Base-by-base conservation (phyloP, 2,888 invertebrate species). In the Lochmaea capreae region DNA sequence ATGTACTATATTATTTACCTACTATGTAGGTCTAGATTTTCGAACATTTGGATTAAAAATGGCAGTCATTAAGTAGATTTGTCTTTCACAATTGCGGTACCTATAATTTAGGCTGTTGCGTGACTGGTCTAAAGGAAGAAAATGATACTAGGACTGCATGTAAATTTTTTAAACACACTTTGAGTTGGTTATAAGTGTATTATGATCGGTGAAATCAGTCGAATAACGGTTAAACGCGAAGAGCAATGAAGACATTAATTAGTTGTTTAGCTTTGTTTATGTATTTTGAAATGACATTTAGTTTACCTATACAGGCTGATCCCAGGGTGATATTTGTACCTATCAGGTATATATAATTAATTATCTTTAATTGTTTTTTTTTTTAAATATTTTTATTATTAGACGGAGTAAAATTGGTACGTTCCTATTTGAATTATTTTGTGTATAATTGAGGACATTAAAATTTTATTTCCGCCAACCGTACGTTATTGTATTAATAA, bases 91-190 rank as follows among this genome's bases (percentile, higher is more conserved):
- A 39, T 39, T 9, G 8, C 33, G 9, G 5, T 39, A 39, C 8
- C n/a, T n/a, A n/a, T n/a, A 39, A 39, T 39, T 4, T 33, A 33
- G 0, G 33, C 9, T 39, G 33, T 39, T 39, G 16, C 12, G 16
- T 42, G 62, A 63, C 62, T 63, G 62, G 43, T 4, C 62, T 63
- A 63, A 11, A 18, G 14, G 16, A 63, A 43, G 18, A 43, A 63
- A 18, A 63, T 12, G 43, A 4, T 18, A 61, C n/a, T 12, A 12
- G 43, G 33, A 26, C 61, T 26, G 11, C 39, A n/a, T 61, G 62
- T 61, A 39, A 61, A 61, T 61, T 39, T 61, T 61, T 61, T 61
- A 61, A 39, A n/a, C 61, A 61, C 39, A 61, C 61, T 39, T 11
- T n/a, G 61, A 61, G 16, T 16, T 33, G 8, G 39, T 6, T 39